Conservation (phyloP, 1,140 invertebrate species). For the Diachasma alloeum region DNA sequence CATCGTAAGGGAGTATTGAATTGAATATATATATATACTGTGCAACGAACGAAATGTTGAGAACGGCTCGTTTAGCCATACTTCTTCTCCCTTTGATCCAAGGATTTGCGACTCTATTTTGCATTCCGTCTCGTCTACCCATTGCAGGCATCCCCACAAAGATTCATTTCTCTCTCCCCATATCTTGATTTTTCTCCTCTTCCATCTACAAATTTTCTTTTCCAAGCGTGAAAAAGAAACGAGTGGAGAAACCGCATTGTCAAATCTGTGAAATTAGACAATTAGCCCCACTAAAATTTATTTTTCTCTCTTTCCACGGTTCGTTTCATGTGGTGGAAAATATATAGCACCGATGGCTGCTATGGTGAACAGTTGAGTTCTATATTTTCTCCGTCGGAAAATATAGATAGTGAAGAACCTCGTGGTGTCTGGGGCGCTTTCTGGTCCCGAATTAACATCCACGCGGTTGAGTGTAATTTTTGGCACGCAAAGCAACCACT, state of each 20-base stretch:
- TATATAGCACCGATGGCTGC: not conserved
- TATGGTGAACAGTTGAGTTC: not conserved
- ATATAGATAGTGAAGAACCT: conserved; percentile 35
- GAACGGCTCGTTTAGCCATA: conserved; percentile 37
- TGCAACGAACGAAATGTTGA: conserved; percentile 46
- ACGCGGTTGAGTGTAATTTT: conserved; percentile 56
- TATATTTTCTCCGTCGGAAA: not conserved
- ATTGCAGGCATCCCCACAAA: conserved; percentile 24
- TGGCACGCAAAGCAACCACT: conserved; percentile 37
- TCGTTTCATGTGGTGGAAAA: conserved; percentile 9
- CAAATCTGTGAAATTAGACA: conserved; percentile 35
- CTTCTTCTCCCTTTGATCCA: conserved; percentile 38
- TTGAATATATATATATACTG: too few relatives aligned
- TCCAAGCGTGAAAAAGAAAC: conserved; percentile 13
- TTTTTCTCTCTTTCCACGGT: conserved; percentile 2
- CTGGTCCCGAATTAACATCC: conserved; percentile 54
- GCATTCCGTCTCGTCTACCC: conserved; percentile 53
- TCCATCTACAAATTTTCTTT: not conserved
- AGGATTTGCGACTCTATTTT: conserved; percentile 55
- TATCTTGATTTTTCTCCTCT: conserved; percentile 3
- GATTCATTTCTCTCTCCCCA: conserved; percentile 22
- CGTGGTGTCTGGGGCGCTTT: conserved; percentile 57
- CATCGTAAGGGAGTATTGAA: not conserved
- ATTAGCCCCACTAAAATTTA: conserved; percentile 37
- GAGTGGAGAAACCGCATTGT: conserved; percentile 39